These are phyloP conservation scores for Strigamia transsilvanica DNA, from an alignment of 2,888 invertebrate genomes.

Conservation along the genomic window DNA sequence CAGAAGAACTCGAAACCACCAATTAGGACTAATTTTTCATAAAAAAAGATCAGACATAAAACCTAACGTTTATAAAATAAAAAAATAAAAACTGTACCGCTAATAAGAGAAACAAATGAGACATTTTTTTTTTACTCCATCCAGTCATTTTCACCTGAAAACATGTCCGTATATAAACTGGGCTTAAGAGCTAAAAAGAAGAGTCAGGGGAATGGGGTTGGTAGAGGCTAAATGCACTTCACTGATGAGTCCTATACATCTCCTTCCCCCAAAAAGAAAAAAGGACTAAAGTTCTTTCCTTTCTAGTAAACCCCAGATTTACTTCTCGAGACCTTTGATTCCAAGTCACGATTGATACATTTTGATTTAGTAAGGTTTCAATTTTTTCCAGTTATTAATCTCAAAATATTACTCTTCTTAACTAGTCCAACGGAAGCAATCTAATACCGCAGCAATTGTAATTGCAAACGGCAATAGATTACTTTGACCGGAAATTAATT, in stretches of 20 bases:
- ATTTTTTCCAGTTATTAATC: too few species aligned
- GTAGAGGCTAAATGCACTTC: background rate
- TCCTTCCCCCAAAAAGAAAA: background rate
- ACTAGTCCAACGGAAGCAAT: too few species aligned
- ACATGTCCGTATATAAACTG: background rate
- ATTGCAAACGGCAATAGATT: background rate
- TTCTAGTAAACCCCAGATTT: constrained; percentile 19
- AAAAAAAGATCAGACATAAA: background rate
- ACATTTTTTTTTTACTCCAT: too few species aligned
- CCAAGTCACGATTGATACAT: background rate
- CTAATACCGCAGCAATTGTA: background rate
- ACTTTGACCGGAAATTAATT: background rate
- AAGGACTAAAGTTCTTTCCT: background rate
- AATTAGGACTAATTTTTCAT: constrained; percentile 11
- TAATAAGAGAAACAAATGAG: too few species aligned
- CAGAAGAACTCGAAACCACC: constrained; percentile 2
- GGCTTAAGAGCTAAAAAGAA: background rate
- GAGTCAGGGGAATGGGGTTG: background rate
- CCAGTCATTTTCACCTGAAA: background rate
- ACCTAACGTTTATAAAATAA: background rate
- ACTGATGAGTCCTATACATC: constrained; percentile 21
- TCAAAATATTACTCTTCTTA: too few species aligned
- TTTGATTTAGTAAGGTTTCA: background rate
- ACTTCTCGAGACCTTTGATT: background rate
- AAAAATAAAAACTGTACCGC: background rate